Conservation (phyloP, 2,113 vertebrate genomes). For the Ochotona curzoniae region DNA sequence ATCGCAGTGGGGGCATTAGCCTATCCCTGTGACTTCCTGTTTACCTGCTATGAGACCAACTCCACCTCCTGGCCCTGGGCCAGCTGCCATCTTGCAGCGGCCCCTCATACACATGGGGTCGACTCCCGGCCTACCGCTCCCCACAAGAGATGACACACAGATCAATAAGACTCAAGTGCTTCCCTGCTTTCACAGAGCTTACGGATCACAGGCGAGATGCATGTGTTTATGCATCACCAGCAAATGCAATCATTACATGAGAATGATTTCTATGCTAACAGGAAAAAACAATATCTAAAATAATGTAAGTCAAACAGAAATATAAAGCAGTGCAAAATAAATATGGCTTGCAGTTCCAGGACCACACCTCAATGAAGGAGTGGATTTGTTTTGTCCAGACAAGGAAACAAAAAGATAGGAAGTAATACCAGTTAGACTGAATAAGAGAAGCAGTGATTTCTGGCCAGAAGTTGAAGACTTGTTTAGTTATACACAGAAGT, state of each 20-base stretch:
- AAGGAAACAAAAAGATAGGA: neutral
- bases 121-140: too few species aligned
- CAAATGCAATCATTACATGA: slow-evolving; percentile 5
- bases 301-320: neutral
- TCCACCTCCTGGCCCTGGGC: too few species aligned
- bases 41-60: too few species aligned
- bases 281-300: neutral
- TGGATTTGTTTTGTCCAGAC: neutral
- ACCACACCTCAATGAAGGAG: neutral
- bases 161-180: neutral
- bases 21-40: too few species aligned
- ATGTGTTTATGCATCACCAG: neutral
- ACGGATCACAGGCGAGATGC: neutral
- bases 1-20: too few species aligned
- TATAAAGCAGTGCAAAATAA: neutral
- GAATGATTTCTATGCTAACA: slow-evolving; percentile 41
- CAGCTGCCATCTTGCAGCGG: too few species aligned
- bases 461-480: too few species aligned
- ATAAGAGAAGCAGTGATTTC: neutral
- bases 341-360: neutral
- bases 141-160: neutral
- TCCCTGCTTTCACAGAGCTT: slow-evolving; percentile 16
- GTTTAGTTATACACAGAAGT: too few species aligned
- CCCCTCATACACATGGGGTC: too few species aligned
- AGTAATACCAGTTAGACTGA: neutral